These are phyloP conservation scores for Odontamblyopus rebecca DNA, from an alignment of 2,797 vertebrate species.

Conservation along the genomic window DNA sequence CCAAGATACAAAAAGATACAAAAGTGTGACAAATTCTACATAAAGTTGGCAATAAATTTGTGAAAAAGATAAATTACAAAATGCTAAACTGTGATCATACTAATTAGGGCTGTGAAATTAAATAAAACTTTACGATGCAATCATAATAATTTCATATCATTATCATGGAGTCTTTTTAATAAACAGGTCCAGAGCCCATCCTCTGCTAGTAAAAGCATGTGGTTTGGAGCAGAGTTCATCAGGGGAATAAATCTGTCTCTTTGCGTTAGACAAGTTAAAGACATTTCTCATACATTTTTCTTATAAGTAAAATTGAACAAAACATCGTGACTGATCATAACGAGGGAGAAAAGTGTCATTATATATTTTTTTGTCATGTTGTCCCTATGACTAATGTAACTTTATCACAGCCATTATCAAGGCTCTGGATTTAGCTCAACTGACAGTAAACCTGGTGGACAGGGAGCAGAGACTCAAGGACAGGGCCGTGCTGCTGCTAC, in stretches of 20 bases:
- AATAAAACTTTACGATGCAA: background rate
- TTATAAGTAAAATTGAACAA: background rate
- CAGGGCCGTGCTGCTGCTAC: conserved; percentile 55
- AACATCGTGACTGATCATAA: background rate
- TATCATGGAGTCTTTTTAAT: background rate
- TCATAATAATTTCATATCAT: background rate
- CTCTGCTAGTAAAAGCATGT: background rate
- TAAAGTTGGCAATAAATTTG: background rate
- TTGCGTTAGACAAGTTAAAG: background rate
- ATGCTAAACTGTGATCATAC: background rate
- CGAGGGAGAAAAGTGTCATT: background rate
- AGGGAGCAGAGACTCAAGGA: conserved; percentile 21
- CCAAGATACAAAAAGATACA: background rate
- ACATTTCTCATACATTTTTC: background rate
- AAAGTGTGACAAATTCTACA: background rate
- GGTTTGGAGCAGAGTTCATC: background rate
- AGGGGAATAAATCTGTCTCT: background rate
- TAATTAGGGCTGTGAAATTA: background rate
- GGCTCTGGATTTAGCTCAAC: conserved; percentile 32
- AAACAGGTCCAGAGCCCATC: background rate
- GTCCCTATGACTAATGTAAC: background rate
- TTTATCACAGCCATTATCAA: background rate
- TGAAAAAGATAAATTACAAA: background rate
- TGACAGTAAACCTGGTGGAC: conserved; percentile 20
- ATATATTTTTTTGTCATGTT: background rate